Percentiles rank a stretch among this genome's conserved stretches.
phyloP scores from a whole-genome alignment of 2,797 vertebrate genomes.

The Falco naumanni region DNA sequence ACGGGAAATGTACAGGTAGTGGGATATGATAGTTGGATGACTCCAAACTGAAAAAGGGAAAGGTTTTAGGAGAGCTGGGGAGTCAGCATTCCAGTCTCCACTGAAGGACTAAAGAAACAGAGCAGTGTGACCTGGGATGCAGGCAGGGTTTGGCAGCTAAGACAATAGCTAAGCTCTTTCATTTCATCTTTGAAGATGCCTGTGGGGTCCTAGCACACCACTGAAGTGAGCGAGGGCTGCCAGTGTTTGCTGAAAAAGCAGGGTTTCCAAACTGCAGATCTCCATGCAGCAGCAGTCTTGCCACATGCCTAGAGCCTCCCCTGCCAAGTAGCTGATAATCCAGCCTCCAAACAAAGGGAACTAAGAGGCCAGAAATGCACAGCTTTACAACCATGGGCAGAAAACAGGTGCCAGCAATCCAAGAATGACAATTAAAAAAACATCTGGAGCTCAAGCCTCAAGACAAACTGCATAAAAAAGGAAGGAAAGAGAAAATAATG shows the following conservation, averaged over 20 bases:
- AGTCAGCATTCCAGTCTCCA: not conserved
- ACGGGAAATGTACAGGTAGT: not conserved
- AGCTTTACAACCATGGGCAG: not conserved
- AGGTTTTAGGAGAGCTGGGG: not conserved
- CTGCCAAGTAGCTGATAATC: conserved; percentile 5
- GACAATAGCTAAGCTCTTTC: not conserved
- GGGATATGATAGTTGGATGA: not conserved
- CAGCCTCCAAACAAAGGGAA: not conserved
- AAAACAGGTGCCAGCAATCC: not conserved
- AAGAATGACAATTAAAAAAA: conserved; percentile 33
- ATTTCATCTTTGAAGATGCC: not conserved
- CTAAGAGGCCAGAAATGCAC: not conserved
- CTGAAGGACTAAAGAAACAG: not conserved
- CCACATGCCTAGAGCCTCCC: not conserved
- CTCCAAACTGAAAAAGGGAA: not conserved
- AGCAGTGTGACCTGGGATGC: not conserved
- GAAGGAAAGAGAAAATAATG: conserved; percentile 1
- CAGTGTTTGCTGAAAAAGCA: not conserved
- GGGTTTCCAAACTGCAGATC: not conserved
- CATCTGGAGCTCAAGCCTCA: conserved; percentile 2
- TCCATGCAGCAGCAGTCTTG: not conserved
- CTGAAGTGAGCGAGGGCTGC: not conserved
- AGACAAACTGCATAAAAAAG: not conserved
- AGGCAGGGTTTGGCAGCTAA: not conserved
- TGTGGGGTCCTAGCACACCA: not conserved